Percentiles rank a stretch among this genome's conserved stretches.
phyloP scores from a whole-genome alignment of 2,888 invertebrate genomes.

The Octonoba sinensis region DNA sequence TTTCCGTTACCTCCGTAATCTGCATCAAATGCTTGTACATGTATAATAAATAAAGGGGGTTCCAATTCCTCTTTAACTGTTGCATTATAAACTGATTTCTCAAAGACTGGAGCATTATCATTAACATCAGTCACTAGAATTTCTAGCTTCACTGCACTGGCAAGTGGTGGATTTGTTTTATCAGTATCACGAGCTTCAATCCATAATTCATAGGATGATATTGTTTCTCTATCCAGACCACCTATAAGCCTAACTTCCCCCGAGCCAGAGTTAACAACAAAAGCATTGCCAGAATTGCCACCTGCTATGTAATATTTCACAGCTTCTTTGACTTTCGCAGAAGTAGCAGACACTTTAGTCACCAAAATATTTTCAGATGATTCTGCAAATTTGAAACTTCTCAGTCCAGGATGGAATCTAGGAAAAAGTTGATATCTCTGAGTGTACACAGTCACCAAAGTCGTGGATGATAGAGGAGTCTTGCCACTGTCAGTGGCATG shows the following conservation, averaged over 20 bases:
- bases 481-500: constrained; percentile 85
- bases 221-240: constrained; percentile 87
- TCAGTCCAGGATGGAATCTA: constrained; percentile 75
- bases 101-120: constrained; percentile 90
- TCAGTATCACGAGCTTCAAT: constrained; percentile 90
- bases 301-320: constrained; percentile 89
- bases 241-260: constrained; percentile 86
- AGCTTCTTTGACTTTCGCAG: constrained; percentile 82
- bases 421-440: constrained; percentile 86
- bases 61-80: constrained; percentile 86
- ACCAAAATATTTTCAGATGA: constrained; percentile 74
- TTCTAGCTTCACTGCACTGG: constrained; percentile 83
- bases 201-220: constrained; percentile 90
- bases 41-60: constrained; percentile 79
- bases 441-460: constrained; percentile 82
- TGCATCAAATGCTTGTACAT: constrained; percentile 85
- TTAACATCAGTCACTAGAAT: constrained; percentile 94
- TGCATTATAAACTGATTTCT: constrained; percentile 84
- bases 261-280: constrained; percentile 82
- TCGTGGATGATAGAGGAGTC: constrained; percentile 79
- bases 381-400: constrained; percentile 76
- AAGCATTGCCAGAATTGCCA: constrained; percentile 91
- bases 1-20: constrained; percentile 89
- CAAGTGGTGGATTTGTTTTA: constrained; percentile 78
- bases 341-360: constrained; percentile 82